Evolutionary conservation across 2,888 invertebrate species (phyloP).

Genomic region (Lepetodrilus schrolli): DNA sequence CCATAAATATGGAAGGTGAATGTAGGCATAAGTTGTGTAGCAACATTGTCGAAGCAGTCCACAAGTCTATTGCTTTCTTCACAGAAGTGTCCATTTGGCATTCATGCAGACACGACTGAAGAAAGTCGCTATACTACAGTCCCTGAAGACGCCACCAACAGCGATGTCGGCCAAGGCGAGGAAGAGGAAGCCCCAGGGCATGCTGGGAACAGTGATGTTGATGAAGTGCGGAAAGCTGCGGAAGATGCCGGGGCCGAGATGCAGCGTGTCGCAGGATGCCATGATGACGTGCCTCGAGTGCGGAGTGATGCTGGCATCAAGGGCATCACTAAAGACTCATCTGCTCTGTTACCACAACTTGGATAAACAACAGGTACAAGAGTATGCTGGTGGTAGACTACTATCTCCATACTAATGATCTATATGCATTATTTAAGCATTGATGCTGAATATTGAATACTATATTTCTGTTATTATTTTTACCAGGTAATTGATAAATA

Average conservation of each 20-base stretch:
- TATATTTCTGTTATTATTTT: too few relatives aligned
- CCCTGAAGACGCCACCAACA: not conserved
- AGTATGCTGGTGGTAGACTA: too few relatives aligned
- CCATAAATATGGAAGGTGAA: too few relatives aligned
- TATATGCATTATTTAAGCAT: too few relatives aligned
- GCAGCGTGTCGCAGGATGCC: not conserved
- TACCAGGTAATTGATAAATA: too few relatives aligned
- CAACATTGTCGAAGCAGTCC: not conserved
- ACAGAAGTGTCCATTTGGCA: not conserved
- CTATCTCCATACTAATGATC: too few relatives aligned
- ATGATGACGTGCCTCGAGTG: constrained; percentile 2
- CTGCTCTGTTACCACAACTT: constrained; percentile 5
- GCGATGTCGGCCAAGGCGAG: too few relatives aligned
- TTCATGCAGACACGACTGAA: not conserved
- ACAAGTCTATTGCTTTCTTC: not conserved
- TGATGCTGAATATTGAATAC: too few relatives aligned
- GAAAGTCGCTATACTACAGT: not conserved
- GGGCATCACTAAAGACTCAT: not conserved
- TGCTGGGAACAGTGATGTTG: not conserved
- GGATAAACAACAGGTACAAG: not conserved
- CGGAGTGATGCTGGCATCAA: not conserved
- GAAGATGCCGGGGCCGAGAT: constrained; percentile 11
- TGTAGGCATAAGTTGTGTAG: too few relatives aligned
- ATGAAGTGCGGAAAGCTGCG: not conserved
- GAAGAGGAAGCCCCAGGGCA: not conserved